Evolutionary conservation across 1,140 invertebrate genomes (phyloP).

Genomic region (Scaptomyza graminum): DNA sequence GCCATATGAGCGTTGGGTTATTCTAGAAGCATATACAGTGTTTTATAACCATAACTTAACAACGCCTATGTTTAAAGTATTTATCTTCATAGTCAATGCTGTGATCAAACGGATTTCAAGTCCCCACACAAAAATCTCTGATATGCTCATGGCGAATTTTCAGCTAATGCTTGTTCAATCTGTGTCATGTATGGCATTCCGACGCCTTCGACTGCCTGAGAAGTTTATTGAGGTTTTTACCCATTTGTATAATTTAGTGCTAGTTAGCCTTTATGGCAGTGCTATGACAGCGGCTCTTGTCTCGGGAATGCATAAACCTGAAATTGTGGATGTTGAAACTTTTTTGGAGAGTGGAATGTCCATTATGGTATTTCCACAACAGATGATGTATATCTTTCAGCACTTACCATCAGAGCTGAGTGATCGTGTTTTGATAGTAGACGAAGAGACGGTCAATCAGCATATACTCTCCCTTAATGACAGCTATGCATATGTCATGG

Average conservation of each 20-base stretch:
- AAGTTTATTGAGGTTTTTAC: neutral
- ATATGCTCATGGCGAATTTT: neutral
- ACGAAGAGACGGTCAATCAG: neutral
- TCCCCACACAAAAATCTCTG: neutral
- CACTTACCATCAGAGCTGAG: neutral
- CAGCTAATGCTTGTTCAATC: neutral
- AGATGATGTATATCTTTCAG: neutral
- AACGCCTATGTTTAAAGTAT: neutral
- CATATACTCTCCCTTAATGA: conserved; percentile 15
- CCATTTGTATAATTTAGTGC: neutral
- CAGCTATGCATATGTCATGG: conserved; percentile 19
- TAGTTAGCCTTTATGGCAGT: neutral
- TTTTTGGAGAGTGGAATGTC: conserved; percentile 11
- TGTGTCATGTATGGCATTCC: neutral
- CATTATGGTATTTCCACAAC: neutral
- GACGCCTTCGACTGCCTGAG: neutral
- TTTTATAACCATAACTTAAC: neutral
- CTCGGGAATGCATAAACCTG: neutral
- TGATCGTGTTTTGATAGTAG: neutral
- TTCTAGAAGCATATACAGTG: neutral
- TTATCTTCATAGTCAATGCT: neutral
- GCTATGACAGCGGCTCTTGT: conserved; percentile 1
- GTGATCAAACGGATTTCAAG: conserved; percentile 6
- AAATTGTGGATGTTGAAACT: conserved; percentile 10
- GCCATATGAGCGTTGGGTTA: neutral